phyloP scores from a whole-genome alignment of 2,797 vertebrate species.

The Dallia pectoralis region DNA sequence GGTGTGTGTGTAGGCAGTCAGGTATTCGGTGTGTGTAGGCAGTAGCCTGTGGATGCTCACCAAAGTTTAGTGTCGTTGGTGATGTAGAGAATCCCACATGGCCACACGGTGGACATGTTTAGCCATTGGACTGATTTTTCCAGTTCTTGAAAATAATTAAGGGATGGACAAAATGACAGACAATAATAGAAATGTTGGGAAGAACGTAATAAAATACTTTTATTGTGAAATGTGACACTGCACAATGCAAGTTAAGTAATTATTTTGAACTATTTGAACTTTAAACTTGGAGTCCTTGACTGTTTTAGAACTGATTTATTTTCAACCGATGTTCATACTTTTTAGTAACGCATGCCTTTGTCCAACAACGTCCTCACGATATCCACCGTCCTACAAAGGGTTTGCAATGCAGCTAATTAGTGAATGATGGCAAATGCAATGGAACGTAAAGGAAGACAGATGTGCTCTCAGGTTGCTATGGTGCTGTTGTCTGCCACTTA shows the following conservation, averaged over 20 bases:
- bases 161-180: background rate
- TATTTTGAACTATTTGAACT: too few species aligned
- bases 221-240: background rate
- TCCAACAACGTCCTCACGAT: background rate
- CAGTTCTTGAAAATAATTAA: background rate
- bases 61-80: background rate
- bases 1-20: too few species aligned
- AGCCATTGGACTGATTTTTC: background rate
- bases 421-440: constrained; percentile 36
- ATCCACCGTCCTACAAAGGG: background rate
- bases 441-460: constrained; percentile 51
- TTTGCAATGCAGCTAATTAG: constrained; percentile 42
- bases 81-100: background rate
- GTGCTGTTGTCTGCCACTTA: constrained; percentile 43
- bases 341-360: background rate
- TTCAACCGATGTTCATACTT: background rate
- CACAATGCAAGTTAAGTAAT: too few species aligned
- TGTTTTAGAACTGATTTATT: too few species aligned
- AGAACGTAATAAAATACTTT: background rate
- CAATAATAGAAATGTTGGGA: background rate
- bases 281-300: too few species aligned
- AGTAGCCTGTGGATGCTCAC: background rate
- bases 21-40: too few species aligned
- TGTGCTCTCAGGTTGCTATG: constrained; percentile 42
- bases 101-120: background rate